Base-by-base conservation (phyloP, 2,888 invertebrate genomes). In the Lissonota sp. region DNA sequence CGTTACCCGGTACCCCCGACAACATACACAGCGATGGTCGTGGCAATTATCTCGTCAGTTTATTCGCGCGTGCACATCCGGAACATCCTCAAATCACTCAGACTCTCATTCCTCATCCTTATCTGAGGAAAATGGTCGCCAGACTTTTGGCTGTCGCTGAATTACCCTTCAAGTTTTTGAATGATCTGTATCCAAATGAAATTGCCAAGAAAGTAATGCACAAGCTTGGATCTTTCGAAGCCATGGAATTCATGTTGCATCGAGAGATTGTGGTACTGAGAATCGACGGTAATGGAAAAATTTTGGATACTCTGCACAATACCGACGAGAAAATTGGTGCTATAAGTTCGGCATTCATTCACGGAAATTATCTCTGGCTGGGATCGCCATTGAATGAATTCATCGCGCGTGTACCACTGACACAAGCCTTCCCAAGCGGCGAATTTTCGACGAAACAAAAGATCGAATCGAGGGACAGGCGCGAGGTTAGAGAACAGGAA, bases 1-100 rank as follows among this genome's bases (percentile, higher is more conserved):
- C 97, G 51, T 93, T 98, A 80, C 97, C 97, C 89, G 97, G 95
- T 92, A 80, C 86, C 1, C 95, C 95, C 0, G 95, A 96, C 89
- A 96, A 96, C 87, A 93, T 96, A 44, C 90, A 93, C 60, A 87
- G 90, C 0, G 93, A 93, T 16, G 95, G 96, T 82, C 94, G 94
- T 14, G 96, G 95, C 4, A 96, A 97, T 16, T 93, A 96, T 84
- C 93, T 96, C 84, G 94, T 96, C 1, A 94, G 94, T 0, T 89
- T 97, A 8, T 93, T 96, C 79, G 79, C 92, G 0, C 91, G 94
- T 1, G 92, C 94, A 69, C 95, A 95, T 89, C 90, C 91, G 0
- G 93, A 95, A 8, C 91, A 95, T 90, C 96, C 97, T 0, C 85
- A 93, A 6, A 37, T 95, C 0, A 53, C 90, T 0, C 94, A 94